These are phyloP conservation scores for Phalanger gymnotis DNA, from an alignment of 2,797 vertebrate species.

Conservation along the genomic window DNA sequence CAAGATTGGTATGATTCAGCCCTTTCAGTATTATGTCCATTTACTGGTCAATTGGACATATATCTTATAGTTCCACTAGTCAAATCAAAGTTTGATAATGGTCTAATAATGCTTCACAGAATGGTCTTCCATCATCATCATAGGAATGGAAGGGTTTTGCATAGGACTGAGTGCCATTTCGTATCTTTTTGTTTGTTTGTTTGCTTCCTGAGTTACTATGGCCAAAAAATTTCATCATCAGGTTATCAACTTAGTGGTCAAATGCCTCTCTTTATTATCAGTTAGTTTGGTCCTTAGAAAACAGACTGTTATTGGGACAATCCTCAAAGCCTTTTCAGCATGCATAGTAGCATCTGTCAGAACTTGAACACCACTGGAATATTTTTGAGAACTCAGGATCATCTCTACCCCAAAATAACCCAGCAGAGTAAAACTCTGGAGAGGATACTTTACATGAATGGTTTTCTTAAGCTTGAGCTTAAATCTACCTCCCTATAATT, in stretches of 20 bases:
- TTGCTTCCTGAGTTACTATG: background rate
- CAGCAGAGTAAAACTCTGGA: background rate
- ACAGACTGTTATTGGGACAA: background rate
- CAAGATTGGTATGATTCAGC: background rate
- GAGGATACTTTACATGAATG: background rate
- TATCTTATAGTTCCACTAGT: background rate
- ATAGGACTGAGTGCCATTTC: background rate
- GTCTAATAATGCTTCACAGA: background rate
- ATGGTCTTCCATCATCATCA: background rate
- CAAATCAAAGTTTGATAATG: background rate
- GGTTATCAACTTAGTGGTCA: background rate
- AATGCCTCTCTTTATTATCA: background rate
- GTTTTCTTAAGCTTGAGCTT: background rate
- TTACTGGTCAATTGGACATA: background rate
- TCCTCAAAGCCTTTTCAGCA: background rate
- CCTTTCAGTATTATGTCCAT: background rate
- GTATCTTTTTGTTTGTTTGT: background rate
- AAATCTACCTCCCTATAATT: background rate
- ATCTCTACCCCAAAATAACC: background rate
- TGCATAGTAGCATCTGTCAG: background rate
- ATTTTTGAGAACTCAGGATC: background rate
- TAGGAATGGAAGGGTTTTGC: background rate
- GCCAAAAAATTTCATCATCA: background rate
- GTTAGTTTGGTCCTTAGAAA: background rate
- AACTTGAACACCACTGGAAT: background rate